Evolutionary conservation across 2,888 invertebrate genomes (phyloP), one percentile per base, ranked within the genome.

Genomic region (Arge pagana): DNA sequence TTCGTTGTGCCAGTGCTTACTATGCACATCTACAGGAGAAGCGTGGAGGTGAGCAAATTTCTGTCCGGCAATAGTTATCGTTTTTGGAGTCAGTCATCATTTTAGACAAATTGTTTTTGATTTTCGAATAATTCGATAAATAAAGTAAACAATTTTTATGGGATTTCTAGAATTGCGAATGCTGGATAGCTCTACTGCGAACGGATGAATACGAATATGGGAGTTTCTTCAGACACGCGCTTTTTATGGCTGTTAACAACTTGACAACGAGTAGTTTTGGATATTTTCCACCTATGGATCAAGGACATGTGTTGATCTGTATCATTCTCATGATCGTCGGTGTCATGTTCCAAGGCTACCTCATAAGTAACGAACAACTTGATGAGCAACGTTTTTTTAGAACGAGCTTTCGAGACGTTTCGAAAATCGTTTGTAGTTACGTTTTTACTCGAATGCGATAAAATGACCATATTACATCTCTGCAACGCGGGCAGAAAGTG

Each of bases 231-330:
- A 33, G 64, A 35, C 62, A 62, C 4, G 62, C 72, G 1, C 56
- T 72, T 6, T 71, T 69, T 39, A 69, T 72, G 6, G 70, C 72
- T 2, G 45, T 72, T 4, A 66, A 72, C 54, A 71, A 71, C 53
- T 62, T 75, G 15, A 61, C 66, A 1, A 66, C 61, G 0, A 68
- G 64, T 37, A 71, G 70, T 51, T 74, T 66, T 21, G 73, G 73
- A 0, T 51, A 57, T 3, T 62, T 66, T 3, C 37, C 59, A 18
- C 69, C 71, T 0, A 33, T 43, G 40, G 61, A 60, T 2, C 58
- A 59, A 4, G 63, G 60, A 3, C 66, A 70, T 13, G 61, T 68
- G 4, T 41, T 65, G n/a, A 50, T 73, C 23, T 68, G 64, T 21
- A 67, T 60, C 3, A 15, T 66, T 15, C 60, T 75, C 0, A 71